Evolutionary conservation across 2,797 vertebrate genomes (phyloP).

Genomic region (Melopsittacus undulatus): DNA sequence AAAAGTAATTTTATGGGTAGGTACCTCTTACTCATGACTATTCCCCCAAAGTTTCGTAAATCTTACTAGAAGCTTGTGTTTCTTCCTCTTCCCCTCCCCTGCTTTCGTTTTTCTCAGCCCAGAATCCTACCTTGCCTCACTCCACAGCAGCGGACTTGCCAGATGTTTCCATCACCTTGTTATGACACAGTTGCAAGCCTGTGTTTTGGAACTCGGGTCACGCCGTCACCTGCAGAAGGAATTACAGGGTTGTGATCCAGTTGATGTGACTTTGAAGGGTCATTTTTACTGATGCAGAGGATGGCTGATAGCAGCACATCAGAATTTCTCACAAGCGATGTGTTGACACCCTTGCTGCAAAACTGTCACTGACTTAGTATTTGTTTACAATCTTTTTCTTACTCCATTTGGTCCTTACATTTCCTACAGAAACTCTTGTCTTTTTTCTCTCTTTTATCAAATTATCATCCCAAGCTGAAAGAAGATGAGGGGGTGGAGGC

Average conservation of each 20-base stretch:
- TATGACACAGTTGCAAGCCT: background rate
- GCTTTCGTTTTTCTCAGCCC: background rate
- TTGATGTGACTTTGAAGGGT: background rate
- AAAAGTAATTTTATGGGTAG: background rate
- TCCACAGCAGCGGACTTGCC: background rate
- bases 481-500: constrained; percentile 11
- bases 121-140: background rate
- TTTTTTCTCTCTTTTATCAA: background rate
- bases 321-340: background rate
- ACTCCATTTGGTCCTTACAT: background rate
- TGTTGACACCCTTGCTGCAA: background rate
- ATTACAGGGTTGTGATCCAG: background rate
- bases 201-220: background rate
- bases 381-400: background rate
- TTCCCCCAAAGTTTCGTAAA: background rate
- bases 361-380: background rate
- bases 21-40: background rate
- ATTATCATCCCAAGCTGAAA: constrained; percentile 14
- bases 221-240: background rate
- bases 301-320: background rate
- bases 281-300: background rate
- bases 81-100: background rate
- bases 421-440: background rate
- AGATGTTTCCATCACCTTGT: background rate
- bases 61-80: background rate